phyloP scores from a whole-genome alignment of 92 coral and sea anemone species.

The Meandrina meandrites region DNA sequence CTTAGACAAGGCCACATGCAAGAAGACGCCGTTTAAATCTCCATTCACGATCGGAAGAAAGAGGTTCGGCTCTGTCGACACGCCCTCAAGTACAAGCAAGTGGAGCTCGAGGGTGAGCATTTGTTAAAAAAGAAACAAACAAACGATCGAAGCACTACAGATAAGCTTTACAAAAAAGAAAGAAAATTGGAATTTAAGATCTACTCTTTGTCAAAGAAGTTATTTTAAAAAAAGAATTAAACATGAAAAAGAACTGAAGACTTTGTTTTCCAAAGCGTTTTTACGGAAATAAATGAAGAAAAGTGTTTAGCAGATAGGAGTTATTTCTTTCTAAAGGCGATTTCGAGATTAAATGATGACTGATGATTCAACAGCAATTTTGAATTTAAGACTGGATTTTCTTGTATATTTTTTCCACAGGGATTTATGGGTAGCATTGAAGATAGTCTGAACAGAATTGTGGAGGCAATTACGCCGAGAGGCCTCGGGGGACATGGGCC shows the following conservation, averaged over 20 bases:
- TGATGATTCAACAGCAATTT: not conserved
- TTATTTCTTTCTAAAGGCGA: too few relatives aligned
- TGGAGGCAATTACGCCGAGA: conserved; percentile 94
- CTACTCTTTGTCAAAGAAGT: too few relatives aligned
- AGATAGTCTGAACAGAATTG: conserved; percentile 85
- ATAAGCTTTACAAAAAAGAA: too few relatives aligned
- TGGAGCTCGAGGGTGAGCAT: conserved; percentile 74
- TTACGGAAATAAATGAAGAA: too few relatives aligned
- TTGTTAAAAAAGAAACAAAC: not conserved
- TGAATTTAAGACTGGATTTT: too few relatives aligned
- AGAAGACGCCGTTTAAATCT: conserved; percentile 77
- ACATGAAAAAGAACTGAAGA: too few relatives aligned
- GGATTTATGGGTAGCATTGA: conserved; percentile 89
- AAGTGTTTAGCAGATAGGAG: too few relatives aligned
- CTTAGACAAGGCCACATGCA: conserved; percentile 78
- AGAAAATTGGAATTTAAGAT: too few relatives aligned
- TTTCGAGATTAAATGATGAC: too few relatives aligned
- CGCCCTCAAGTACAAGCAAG: conserved; percentile 89
- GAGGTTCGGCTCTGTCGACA: conserved; percentile 77
- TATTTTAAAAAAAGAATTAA: too few relatives aligned
- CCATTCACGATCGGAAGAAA: conserved; percentile 69
- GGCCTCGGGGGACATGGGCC: conserved; percentile 82
- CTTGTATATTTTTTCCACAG: conserved; percentile 31
- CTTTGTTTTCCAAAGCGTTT: too few relatives aligned
- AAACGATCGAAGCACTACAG: too few relatives aligned